Evolutionary conservation across 2,797 vertebrate genomes (phyloP).

Genomic region (Chromobotia macracanthus): DNA sequence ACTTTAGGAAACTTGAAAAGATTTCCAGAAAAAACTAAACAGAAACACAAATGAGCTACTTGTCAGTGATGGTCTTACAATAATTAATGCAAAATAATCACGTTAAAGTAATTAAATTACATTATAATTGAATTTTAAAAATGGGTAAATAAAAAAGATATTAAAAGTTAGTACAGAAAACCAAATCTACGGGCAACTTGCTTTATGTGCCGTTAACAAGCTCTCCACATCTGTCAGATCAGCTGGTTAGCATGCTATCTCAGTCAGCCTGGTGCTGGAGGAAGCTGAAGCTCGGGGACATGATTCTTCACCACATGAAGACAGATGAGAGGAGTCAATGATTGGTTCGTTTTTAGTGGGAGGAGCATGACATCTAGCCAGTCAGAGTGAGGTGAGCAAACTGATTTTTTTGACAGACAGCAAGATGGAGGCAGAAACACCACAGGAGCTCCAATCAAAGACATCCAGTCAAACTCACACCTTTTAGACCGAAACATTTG

Average conservation of each 20-base stretch:
- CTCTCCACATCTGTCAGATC: neutral
- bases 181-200: too few species aligned
- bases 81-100: too few species aligned
- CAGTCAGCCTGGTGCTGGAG: neutral
- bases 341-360: conserved; percentile 69
- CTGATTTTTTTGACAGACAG: conserved; percentile 64
- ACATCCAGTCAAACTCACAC: conserved; percentile 50
- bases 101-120: too few species aligned
- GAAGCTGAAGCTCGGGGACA: conserved; percentile 67
- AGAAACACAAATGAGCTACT: too few species aligned
- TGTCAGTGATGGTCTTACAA: too few species aligned
- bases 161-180: too few species aligned
- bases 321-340: conserved; percentile 67
- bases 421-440: conserved; percentile 61
- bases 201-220: neutral
- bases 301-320: conserved; percentile 72
- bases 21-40: too few species aligned
- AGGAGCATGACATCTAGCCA: conserved; percentile 69
- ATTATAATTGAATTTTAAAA: too few species aligned
- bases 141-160: too few species aligned
- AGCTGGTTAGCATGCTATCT: neutral
- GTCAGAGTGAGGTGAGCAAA: conserved; percentile 64
- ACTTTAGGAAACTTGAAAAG: too few species aligned
- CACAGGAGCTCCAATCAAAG: conserved; percentile 40
- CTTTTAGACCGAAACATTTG: neutral